Conservation (phyloP, 1,140 invertebrate species). For the Papilio machaon region DNA sequence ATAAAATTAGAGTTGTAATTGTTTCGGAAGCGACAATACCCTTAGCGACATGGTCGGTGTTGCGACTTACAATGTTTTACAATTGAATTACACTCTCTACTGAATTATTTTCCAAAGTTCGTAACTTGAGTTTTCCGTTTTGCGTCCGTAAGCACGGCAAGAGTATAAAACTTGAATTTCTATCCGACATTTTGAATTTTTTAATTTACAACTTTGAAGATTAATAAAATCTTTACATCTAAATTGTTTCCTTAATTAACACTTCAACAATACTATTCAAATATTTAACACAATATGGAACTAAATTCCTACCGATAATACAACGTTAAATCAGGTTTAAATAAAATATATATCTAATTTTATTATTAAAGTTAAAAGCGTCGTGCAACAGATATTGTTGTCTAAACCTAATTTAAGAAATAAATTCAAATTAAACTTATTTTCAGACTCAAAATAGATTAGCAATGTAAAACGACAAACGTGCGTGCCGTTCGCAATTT, state of each 20-base stretch:
- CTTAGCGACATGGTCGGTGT: neutral
- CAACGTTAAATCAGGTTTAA: too few relatives aligned
- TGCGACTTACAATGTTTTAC: neutral
- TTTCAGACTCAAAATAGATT: neutral
- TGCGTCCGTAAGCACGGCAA: neutral
- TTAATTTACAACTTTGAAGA: too few relatives aligned
- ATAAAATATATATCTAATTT: too few relatives aligned
- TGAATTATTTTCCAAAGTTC: neutral
- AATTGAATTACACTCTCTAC: neutral
- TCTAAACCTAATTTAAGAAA: too few relatives aligned
- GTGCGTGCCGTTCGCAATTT: neutral
- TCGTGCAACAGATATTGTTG: too few relatives aligned
- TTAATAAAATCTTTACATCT: too few relatives aligned
- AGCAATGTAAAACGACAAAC: neutral
- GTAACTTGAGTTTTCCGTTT: neutral
- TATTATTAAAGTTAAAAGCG: too few relatives aligned
- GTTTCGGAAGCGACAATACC: conserved; percentile 15
- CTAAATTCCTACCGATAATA: too few relatives aligned
- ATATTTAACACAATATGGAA: too few relatives aligned
- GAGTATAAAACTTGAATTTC: neutral
- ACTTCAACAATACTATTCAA: too few relatives aligned
- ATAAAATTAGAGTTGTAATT: neutral
- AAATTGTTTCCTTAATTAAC: too few relatives aligned
- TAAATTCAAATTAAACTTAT: neutral
- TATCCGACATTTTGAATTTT: too few relatives aligned